Base-by-base conservation (phyloP, 2,797 vertebrate genomes). In the Cirrhinus molitorella region DNA sequence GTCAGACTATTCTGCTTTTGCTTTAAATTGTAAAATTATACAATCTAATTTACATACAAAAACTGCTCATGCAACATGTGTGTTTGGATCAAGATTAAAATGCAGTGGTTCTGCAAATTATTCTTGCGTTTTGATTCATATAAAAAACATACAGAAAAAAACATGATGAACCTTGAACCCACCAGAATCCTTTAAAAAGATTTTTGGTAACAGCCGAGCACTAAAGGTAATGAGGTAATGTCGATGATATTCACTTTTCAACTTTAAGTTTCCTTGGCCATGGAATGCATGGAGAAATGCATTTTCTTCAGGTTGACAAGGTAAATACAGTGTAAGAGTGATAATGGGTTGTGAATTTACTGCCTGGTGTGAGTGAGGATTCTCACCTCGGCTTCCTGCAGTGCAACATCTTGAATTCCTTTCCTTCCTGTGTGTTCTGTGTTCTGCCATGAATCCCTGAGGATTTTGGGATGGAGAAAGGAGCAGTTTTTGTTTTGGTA, bases 401-500 rank as follows among this genome's bases (percentile, higher is more conserved):
- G 55, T 49, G 75, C 13, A 71, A 72, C 73, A 79, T 88, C 78
- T 73, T 80, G 84, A 85, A 84, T 67, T 87, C 34, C 78, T 78
- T 43, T 81, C 68, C 49, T 16, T 57, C 68, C 47, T 61, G 47
- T 88, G 83, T 80, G 83, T 85, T 81, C 66, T 88, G 83, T 80
- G 83, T 85, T 81, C 66, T 75, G 47, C 85, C 78, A 86, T 81
- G 51, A 85, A 83, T 86, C 74, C 85, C 25, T 23, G 53, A 83
- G 80, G 81, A 87, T 79, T 89, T 79, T 81, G 83, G 77, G 34
- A 81, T 83, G 81, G 14, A 83, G 79, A 80, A 78, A 28, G 59
- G 7, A 37, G 34, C 21, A 80, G 63, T 76, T 84, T 82, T 80
- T 66, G 31, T 79, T 77, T 74, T 45, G 51, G 19, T 28, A 37